Conservation (phyloP, 2,113 vertebrate species). For the Lynx canadensis region DNA sequence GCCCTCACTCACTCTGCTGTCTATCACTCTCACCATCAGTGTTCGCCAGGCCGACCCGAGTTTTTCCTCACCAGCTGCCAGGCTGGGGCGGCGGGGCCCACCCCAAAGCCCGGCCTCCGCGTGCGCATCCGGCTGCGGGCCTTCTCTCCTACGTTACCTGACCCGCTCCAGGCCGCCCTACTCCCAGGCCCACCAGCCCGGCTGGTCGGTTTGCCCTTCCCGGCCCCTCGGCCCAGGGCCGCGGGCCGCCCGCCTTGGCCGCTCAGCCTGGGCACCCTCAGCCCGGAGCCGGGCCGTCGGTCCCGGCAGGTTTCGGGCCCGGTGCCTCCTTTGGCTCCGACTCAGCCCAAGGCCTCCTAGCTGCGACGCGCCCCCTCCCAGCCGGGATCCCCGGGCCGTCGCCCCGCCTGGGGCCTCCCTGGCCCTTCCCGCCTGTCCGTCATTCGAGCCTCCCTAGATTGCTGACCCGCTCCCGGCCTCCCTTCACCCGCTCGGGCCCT, state of each 20-base stretch:
- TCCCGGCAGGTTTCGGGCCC: constrained; percentile 6
- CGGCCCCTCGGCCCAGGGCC: not conserved
- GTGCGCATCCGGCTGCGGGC: not conserved
- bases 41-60: not conserved
- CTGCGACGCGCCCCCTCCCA: constrained; percentile 35
- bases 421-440: constrained; percentile 45
- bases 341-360: constrained; percentile 9
- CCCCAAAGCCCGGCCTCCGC: not conserved
- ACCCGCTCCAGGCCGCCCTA: not conserved
- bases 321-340: not conserved
- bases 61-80: not conserved
- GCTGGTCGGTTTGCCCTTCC: not conserved
- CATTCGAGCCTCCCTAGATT: not conserved
- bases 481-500: not conserved
- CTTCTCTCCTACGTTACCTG: not conserved
- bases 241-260: not conserved
- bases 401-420: constrained; percentile 34
- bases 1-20: not conserved
- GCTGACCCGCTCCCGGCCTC: not conserved
- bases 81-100: not conserved
- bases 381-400: not conserved
- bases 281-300: not conserved
- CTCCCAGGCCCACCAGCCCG: not conserved
- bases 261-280: not conserved
- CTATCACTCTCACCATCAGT: not conserved